Evolutionary conservation across 2,797 vertebrate genomes (phyloP).

Genomic region (Pseudocheirus occidentalis): DNA sequence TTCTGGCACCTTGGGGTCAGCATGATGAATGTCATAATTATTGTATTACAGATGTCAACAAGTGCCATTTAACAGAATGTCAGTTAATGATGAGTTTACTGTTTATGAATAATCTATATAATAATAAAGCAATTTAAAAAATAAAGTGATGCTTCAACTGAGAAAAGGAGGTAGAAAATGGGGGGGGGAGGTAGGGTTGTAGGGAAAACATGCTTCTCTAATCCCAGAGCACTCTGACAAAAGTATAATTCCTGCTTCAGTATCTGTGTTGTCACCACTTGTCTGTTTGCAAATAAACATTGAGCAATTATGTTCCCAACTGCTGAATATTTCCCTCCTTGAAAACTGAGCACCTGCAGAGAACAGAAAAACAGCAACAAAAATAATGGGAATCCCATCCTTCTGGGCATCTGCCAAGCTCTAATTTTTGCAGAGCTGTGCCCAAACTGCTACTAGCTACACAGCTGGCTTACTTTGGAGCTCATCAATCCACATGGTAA

Average conservation of each 20-base stretch:
- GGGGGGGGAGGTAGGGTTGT: background rate
- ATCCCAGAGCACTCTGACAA: conserved; percentile 14
- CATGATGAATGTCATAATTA: conserved; percentile 10
- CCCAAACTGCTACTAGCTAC: background rate
- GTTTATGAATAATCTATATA: background rate
- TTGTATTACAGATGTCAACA: background rate
- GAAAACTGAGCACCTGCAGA: conserved; percentile 60
- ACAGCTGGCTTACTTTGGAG: conserved; percentile 27
- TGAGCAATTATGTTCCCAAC: conserved; percentile 56
- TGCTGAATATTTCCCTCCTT: conserved; percentile 36
- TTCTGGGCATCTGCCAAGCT: conserved; percentile 20
- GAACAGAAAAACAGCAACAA: background rate
- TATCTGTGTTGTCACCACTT: conserved; percentile 34
- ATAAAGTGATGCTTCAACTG: conserved; percentile 33
- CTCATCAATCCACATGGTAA: conserved; percentile 11
- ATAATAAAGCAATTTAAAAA: conserved; percentile 15
- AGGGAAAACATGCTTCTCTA: conserved; percentile 2
- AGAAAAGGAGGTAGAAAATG: conserved; percentile 18
- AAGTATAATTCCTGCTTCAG: conserved; percentile 43
- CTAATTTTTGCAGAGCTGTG: background rate
- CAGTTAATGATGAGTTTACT: background rate
- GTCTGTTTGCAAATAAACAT: conserved; percentile 69
- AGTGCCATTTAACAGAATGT: conserved; percentile 12
- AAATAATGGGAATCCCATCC: background rate
- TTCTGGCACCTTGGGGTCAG: conserved; percentile 35